These are phyloP conservation scores for Phalloptychus januarius DNA, from an alignment of 2,797 vertebrate genomes.

Conservation along the genomic window DNA sequence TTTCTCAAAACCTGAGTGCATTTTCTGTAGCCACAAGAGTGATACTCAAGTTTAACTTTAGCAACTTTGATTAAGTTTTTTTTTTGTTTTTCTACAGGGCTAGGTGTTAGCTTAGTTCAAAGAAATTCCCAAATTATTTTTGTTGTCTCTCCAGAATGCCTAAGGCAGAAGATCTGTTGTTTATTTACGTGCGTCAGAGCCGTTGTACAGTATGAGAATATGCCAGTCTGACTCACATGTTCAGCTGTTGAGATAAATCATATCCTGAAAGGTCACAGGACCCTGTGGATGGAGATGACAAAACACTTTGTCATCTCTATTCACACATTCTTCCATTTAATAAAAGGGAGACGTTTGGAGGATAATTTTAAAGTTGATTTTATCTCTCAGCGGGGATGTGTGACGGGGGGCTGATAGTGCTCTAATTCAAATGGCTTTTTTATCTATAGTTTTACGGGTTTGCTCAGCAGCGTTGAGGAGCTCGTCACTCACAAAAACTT, in stretches of 20 bases:
- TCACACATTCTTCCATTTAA: constrained; percentile 53
- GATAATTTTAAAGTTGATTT: constrained; percentile 28
- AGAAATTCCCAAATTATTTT: neutral
- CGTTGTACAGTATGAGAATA: constrained; percentile 23
- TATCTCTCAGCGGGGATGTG: constrained; percentile 1
- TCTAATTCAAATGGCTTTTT: neutral
- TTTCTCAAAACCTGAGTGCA: neutral
- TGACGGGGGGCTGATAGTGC: constrained; percentile 1
- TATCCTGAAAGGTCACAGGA: constrained; percentile 54
- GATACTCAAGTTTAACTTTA: neutral
- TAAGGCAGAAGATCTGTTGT: constrained; percentile 45
- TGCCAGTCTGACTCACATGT: constrained; percentile 64
- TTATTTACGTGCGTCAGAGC: constrained; percentile 19
- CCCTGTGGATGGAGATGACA: constrained; percentile 44
- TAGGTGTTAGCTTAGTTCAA: constrained; percentile 1
- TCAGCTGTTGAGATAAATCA: constrained; percentile 69
- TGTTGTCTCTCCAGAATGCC: constrained; percentile 6
- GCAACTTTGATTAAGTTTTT: neutral
- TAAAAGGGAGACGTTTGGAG: constrained; percentile 35
- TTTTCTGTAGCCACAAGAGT: neutral
- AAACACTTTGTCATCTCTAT: constrained; percentile 58
- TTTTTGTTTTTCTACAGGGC: neutral
- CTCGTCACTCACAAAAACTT: constrained; percentile 29
- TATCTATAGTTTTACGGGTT: neutral
- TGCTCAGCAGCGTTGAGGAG: neutral